Evolutionary conservation across 2,113 vertebrate species (phyloP), one percentile per base, ranked within the genome.

Genomic region (Lophura nycthemera): DNA sequence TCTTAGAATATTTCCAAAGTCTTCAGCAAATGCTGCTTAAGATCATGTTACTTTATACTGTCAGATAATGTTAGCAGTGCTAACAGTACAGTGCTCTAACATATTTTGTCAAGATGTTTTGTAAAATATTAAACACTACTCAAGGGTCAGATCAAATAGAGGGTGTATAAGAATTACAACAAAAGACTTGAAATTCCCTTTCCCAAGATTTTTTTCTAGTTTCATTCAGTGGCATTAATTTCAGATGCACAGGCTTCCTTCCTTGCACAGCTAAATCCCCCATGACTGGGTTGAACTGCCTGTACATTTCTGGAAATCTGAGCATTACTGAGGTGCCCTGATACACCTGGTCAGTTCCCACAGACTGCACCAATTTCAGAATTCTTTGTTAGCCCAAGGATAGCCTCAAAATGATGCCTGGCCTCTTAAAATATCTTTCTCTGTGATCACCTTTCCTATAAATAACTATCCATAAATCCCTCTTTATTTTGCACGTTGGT

Each of bases 61-160:
- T 70, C 54, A 93, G 47, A 45, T 82, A 50, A 61, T 82, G 27
- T 86, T 91, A 94, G 50, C 77, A 69, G 13, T 60, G 32, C 48
- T 88, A 88, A 77, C 36, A 90, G 42, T 76, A 47, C 40, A 40
- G 52, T 38, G 27, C 8, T 86, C 18, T 91, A 84, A 89, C 38
- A 40, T 45, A 82, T 87, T 89, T 57, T 89, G 47, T 81, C 61
- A 88, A 89, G 91, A 78, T 17, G 22, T 65, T 78, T 84, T 81
- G 89, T 92, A 69, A 93, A 95, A 94, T 92, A 82, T 86, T 92
- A 88, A 94, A 92, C 27, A 59, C 75, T 72, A 89, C 43, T 79
- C 84, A 90, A 87, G 70, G 13, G 45, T 89, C 50, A 47, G 47
- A 86, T 83, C 34, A 88, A 72, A 86, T 52, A 87, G 36, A 86